Evolutionary conservation across 2,888 invertebrate species (phyloP), one percentile per base, ranked within the genome.

Genomic region (Mechanitis mazaeus): DNA sequence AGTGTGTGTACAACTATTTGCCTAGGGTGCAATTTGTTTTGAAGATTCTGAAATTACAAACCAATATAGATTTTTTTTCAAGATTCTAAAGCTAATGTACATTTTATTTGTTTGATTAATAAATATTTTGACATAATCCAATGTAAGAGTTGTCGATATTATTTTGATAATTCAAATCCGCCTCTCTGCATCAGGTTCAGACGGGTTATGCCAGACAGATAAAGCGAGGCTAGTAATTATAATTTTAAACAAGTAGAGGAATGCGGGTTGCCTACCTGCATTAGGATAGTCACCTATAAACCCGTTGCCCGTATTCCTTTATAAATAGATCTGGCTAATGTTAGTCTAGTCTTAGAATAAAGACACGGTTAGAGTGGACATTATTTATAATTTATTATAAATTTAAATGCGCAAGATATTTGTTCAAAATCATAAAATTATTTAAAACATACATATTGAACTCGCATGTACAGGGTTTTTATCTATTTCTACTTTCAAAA

Each of bases 241-340:
- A 64, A 64, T 67, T 63, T 64, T 54, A 56, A 67, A 64, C 58
- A 35, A 64, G 74, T 68, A 71, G 72, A 69, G 65, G 69, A 67
- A 71, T 69, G 69, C 70, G 69, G 78, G 77, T 61, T 85, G 85
- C 84, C 85, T 87, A 80, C 77, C 85, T 87, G 80, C 77, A 83
- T 87, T 85, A 86, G 85, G 79, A 85, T 80, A 84, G 83, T 90
- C 87, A 90, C 90, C 90, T 88, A 90, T 84, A 90, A 85, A 90
- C 90, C 90, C 79, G 84, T 86, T 90, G 89, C 89, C 89, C 90
- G 89, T 89, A 89, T 90, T 90, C 84, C 78, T 79, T 85, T 88
- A 89, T 89, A 89, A 90, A 85, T 85, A 85, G 82, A 85, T 80
- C 80, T 81, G 79, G 76, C 77, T 84, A 83, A 83, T 86, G 84